Evolutionary conservation across 1,140 invertebrate species (phyloP).

Genomic region (Cyrtorhinus lividipennis): DNA sequence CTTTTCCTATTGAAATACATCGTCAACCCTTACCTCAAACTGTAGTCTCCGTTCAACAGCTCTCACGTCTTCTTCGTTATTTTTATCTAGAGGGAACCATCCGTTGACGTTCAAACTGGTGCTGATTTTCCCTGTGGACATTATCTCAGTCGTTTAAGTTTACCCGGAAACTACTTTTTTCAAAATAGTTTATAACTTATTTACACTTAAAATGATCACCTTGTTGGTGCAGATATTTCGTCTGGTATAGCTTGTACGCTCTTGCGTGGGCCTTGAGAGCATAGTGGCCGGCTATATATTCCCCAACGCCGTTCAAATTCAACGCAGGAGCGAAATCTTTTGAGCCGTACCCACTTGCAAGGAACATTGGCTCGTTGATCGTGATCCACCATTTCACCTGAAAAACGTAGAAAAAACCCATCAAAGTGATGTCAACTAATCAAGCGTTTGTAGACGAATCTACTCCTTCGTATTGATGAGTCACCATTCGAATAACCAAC

Average conservation of each 20-base stretch:
- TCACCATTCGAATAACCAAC: no score
- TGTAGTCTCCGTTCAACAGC: conserved; percentile 34
- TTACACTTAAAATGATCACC: conserved; percentile 33
- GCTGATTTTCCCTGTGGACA: no score
- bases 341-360: conserved; percentile 45
- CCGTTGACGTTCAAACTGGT: no score
- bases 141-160: no score
- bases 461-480: conserved; percentile 40
- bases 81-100: no score
- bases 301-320: conserved; percentile 24
- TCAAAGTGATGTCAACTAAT: conserved; percentile 27
- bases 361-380: conserved; percentile 54
- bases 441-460: conserved; percentile 29
- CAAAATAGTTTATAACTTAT: conserved; percentile 28
- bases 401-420: no score
- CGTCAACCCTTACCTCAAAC: conserved; percentile 29
- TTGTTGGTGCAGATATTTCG: conserved; percentile 35
- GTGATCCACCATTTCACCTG: conserved; percentile 48
- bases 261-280: conserved; percentile 32
- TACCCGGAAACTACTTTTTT: no score
- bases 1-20: conserved; percentile 7
- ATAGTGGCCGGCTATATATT: conserved; percentile 32
- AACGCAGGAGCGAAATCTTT: conserved; percentile 26
- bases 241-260: conserved; percentile 32
- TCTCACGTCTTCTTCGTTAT: conserved; percentile 29